Evolutionary conservation across 2,888 invertebrate genomes (phyloP).

Genomic region (Drosophila silvestris): DNA sequence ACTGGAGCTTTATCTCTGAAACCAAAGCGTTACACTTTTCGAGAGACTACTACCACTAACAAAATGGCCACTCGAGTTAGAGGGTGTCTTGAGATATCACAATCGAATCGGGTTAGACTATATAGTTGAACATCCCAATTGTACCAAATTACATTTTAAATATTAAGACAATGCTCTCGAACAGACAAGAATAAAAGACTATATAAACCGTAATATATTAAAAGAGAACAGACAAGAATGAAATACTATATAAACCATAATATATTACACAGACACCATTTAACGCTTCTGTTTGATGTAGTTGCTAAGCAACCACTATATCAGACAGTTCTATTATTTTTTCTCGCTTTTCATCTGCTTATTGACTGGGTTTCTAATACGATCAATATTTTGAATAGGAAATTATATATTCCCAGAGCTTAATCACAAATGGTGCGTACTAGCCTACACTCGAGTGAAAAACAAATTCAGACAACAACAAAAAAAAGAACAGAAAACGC

Average conservation of each 20-base stretch:
- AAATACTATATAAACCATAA: not conserved
- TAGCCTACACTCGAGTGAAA: not conserved
- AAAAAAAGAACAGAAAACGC: conserved; percentile 7
- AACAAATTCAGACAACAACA: not conserved
- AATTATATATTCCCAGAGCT: not conserved
- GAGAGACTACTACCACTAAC: not conserved
- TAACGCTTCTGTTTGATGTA: not conserved
- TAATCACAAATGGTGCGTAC: conserved; percentile 6
- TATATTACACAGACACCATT: not conserved
- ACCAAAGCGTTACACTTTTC: not conserved
- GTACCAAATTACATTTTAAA: not conserved
- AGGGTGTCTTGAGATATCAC: not conserved
- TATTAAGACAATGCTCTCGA: not conserved
- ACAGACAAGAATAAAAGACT: not conserved
- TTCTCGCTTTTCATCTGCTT: not conserved
- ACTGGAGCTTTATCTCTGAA: not conserved
- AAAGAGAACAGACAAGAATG: not conserved
- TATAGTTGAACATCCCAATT: not conserved
- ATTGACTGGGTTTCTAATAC: not conserved
- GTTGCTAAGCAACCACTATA: not conserved
- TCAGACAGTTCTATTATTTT: not conserved
- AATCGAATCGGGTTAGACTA: not conserved
- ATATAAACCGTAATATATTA: not conserved
- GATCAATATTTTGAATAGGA: not conserved
- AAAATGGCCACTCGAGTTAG: not conserved